phyloP scores from a whole-genome alignment of 2,797 vertebrate genomes.

The Microchirus variegatus region DNA sequence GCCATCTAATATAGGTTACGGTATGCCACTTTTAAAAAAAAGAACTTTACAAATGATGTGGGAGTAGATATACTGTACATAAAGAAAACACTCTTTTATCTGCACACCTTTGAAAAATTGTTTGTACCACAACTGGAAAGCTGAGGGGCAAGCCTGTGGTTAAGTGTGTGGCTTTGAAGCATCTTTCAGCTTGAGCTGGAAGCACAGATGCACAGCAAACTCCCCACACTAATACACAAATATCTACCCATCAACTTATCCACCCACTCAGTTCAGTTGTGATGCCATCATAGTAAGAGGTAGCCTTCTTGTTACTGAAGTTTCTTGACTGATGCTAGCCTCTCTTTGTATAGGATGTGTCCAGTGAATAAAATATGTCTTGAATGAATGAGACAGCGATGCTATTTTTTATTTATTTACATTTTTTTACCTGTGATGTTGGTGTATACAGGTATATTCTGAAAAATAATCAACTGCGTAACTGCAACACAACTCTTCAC shows the following conservation, averaged over 20 bases:
- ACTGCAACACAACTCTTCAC: conserved; percentile 14
- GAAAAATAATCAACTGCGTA: not conserved
- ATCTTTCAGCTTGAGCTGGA: conserved; percentile 30
- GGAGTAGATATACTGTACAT: conserved; percentile 15
- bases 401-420: conserved; percentile 4
- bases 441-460: conserved; percentile 6
- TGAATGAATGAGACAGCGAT: conserved; percentile 1
- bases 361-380: conserved; percentile 8
- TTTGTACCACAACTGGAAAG: conserved; percentile 12
- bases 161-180: conserved; percentile 35
- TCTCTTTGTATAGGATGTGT: conserved; percentile 24
- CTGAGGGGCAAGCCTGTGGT: conserved; percentile 8
- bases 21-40: conserved; percentile 15
- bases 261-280: conserved; percentile 29
- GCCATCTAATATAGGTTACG: not conserved
- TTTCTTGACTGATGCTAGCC: conserved; percentile 23
- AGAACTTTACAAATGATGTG: conserved; percentile 7
- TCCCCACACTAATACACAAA: conserved; percentile 8
- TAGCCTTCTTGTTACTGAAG: not conserved
- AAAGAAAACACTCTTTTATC: conserved; percentile 13
- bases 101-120: conserved; percentile 8
- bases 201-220: conserved; percentile 6
- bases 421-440: conserved; percentile 17
- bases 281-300: conserved; percentile 20
- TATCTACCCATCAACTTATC: conserved; percentile 31